Evolutionary conservation across 2,888 invertebrate genomes (phyloP).

Genomic region (Melanotus villosus): DNA sequence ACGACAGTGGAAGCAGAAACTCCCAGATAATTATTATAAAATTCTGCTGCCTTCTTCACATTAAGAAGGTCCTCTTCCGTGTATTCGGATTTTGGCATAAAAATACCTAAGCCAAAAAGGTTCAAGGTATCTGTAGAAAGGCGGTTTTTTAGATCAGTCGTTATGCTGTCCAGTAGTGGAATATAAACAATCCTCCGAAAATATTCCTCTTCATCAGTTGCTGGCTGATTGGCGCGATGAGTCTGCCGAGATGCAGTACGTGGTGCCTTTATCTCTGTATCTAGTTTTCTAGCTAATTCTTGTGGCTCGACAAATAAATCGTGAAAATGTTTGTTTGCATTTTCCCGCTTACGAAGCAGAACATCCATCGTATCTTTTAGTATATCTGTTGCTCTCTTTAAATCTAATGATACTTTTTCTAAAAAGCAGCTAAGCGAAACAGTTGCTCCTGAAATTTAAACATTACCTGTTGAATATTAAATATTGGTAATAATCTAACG

Average conservation of each 20-base stretch:
- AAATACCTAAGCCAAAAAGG: too few relatives aligned
- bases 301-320: not conserved
- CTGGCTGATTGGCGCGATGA: not conserved
- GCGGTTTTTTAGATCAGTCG: not conserved
- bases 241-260: not conserved
- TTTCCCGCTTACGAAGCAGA: not conserved
- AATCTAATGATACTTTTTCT: not conserved
- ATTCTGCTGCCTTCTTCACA: too few relatives aligned
- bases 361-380: not conserved
- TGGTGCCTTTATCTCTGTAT: not conserved
- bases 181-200: conserved; percentile 1
- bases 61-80: too few relatives aligned
- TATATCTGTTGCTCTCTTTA: not conserved
- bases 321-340: not conserved
- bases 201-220: conserved; percentile 1
- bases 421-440: not conserved
- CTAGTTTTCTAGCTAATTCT: not conserved
- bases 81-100: too few relatives aligned
- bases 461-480: too few relatives aligned
- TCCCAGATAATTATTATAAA: too few relatives aligned
- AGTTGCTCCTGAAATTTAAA: not conserved
- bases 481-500: not conserved
- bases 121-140: too few relatives aligned
- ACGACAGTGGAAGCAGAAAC: too few relatives aligned
- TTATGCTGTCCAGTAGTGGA: not conserved